A percentile compares a stretch with the other conserved stretches of the same genome.
Conservation (phyloP, 2,113 vertebrate species). For the Pogona vitticeps region DNA sequence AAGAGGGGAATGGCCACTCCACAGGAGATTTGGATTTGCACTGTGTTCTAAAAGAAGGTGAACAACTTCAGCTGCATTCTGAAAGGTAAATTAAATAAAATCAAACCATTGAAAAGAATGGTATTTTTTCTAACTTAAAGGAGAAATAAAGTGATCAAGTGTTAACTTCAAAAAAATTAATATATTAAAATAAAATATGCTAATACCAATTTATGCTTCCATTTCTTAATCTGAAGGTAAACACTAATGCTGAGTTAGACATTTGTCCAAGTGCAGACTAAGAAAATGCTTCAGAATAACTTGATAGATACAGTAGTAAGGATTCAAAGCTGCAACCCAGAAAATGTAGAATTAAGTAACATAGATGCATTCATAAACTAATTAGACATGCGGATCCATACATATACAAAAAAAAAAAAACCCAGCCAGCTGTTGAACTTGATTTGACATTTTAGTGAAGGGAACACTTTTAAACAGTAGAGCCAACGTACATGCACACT, state of each 20-base stretch:
- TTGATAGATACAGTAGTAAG: not conserved
- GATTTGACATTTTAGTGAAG: not conserved
- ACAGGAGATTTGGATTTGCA: constrained; percentile 80
- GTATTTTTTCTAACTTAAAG: not conserved
- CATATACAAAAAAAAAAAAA: not conserved
- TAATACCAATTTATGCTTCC: not conserved
- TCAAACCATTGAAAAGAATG: not conserved
- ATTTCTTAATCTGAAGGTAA: not conserved
- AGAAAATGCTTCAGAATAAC: not conserved
- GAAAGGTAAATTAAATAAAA: constrained; percentile 11
- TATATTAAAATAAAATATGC: not conserved
- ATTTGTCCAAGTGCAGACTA: not conserved
- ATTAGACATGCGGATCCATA: not conserved
- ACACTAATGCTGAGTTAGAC: not conserved
- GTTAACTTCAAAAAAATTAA: not conserved
- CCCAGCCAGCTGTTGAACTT: not conserved
- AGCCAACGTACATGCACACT: not conserved
- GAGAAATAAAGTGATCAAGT: not conserved
- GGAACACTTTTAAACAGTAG: not conserved
- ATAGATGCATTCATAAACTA: not conserved
- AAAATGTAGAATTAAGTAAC: not conserved
- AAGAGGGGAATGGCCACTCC: constrained; percentile 89
- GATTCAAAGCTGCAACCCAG: not conserved
- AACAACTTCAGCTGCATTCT: constrained; percentile 80
- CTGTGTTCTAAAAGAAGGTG: constrained; percentile 79